A percentile compares a stretch with the other conserved stretches of the same genome.
These are phyloP conservation scores for Teleiodes luculella DNA, from an alignment of 2,888 invertebrate genomes.

Conservation along the genomic window DNA sequence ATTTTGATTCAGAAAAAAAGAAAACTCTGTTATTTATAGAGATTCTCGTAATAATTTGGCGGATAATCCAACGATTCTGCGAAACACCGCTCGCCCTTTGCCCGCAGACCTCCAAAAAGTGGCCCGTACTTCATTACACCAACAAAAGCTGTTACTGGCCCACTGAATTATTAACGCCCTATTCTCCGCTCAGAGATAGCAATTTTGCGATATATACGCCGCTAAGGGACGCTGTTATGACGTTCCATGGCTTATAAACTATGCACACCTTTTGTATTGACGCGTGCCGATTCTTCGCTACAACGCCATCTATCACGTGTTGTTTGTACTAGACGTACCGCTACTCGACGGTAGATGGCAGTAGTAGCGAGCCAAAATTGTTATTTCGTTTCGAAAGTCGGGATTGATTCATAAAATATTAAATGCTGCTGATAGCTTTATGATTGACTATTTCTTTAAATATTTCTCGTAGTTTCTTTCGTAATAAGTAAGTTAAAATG, in stretches of 20 bases:
- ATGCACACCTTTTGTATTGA: slow-evolving; percentile 64
- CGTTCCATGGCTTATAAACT: slow-evolving; percentile 52
- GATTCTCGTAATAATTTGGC: background rate
- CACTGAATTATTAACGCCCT: slow-evolving; percentile 68
- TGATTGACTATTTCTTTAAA: background rate
- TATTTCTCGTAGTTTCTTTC: no score
- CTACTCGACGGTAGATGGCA: slow-evolving; percentile 42
- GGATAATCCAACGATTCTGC: background rate
- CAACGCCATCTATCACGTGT: slow-evolving; percentile 50
- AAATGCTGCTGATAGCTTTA: background rate
- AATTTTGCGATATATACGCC: slow-evolving; percentile 66
- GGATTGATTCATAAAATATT: background rate
- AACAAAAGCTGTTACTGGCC: slow-evolving; percentile 69
- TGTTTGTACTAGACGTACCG: slow-evolving; percentile 18
- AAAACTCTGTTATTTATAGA: background rate
- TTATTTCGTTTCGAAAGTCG: background rate
- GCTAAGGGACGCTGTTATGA: slow-evolving; percentile 54
- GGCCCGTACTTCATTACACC: slow-evolving; percentile 61
- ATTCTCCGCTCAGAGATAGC: slow-evolving; percentile 57
- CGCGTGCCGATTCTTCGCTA: slow-evolving; percentile 35
- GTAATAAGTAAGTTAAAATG: no score
- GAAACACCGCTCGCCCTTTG: background rate
- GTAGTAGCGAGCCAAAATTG: background rate
- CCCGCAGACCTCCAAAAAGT: slow-evolving; percentile 19
- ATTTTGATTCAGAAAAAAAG: no score